Percentiles rank a stretch among this genome's conserved stretches.
Evolutionary conservation across 2,113 vertebrate genomes (phyloP).

Genomic region (Caloenas nicobarica): DNA sequence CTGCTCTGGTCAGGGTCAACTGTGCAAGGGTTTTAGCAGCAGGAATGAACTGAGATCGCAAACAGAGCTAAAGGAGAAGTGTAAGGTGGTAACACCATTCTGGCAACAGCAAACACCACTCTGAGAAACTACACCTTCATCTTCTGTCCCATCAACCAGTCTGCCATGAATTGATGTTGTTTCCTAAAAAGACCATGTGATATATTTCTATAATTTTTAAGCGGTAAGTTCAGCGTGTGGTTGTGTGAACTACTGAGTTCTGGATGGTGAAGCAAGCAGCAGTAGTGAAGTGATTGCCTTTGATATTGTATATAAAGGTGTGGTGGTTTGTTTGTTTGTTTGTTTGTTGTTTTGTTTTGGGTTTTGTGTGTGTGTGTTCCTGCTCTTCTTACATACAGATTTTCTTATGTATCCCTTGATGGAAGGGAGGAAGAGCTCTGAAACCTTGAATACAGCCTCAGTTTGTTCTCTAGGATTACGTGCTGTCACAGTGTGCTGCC

Average conservation of each 20-base stretch:
- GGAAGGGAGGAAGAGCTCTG: background rate
- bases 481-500: background rate
- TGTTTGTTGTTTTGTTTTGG: too few species aligned
- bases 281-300: background rate
- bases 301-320: background rate
- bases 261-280: background rate
- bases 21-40: background rate
- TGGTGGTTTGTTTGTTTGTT: too few species aligned
- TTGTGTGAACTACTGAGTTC: background rate
- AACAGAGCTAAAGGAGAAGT: background rate
- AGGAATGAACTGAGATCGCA: background rate
- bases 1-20: fast-evolving
- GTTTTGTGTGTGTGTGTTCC: background rate
- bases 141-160: background rate
- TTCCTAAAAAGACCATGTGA: background rate
- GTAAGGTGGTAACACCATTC: background rate
- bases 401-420: background rate
- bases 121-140: background rate
- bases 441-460: background rate
- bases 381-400: background rate
- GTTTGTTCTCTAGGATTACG: background rate
- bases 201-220: background rate
- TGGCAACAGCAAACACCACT: background rate
- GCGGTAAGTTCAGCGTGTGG: fast-evolving
- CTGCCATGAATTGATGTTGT: fast-evolving